phyloP scores from a whole-genome alignment of 1,140 invertebrate species.

The Drosophila melanogaster region Release_6_plus_ISO1_MT NT_037436.4:19254501-19255000 shows the following conservation, averaged over 20 bases:
- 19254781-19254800: constrained; percentile 65
- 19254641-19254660: constrained; percentile 93
- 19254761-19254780: constrained; percentile 28
- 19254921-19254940: constrained; percentile 30
- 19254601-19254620: constrained; percentile 93
- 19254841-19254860: background rate
- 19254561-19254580: constrained; percentile 93
- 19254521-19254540: constrained; percentile 94
- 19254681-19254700: constrained; percentile 85
- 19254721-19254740: constrained; percentile 72
- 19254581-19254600: constrained; percentile 93
- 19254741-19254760: constrained; percentile 41
- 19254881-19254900: background rate
- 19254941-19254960: constrained; percentile 58
- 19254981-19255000: constrained; percentile 8
- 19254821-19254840: constrained; percentile 64
- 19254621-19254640: constrained; percentile 94
- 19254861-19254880: constrained; percentile 65
- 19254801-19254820: constrained; percentile 59
- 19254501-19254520: constrained; percentile 90
- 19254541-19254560: constrained; percentile 93
- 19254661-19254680: constrained; percentile 94
- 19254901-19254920: constrained; percentile 29
- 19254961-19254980: constrained; percentile 62
- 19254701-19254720: constrained; percentile 87